phyloP scores from a whole-genome alignment of 2,113 vertebrate genomes.

The Bos javanicus region DNA sequence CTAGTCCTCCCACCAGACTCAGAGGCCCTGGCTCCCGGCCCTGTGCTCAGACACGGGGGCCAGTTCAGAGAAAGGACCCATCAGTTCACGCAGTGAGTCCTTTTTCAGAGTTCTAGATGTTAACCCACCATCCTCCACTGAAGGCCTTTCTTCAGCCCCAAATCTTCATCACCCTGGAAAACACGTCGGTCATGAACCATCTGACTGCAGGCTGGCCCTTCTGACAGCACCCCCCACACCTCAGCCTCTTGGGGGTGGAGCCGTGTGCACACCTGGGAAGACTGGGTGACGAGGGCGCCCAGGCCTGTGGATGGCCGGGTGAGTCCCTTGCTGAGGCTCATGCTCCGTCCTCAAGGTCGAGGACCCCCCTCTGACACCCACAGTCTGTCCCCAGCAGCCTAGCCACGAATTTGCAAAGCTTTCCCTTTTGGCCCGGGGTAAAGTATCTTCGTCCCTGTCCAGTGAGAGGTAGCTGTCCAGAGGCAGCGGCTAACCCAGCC shows the following conservation, averaged over 20 bases:
- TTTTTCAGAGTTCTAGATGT: not conserved
- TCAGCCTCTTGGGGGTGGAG: not conserved
- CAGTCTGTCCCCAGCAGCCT: not conserved
- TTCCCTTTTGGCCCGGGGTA: not conserved
- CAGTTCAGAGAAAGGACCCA: no score
- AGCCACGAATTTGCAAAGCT: not conserved
- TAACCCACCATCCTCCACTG: not conserved
- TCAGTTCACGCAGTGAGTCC: not conserved
- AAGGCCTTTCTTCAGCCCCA: not conserved
- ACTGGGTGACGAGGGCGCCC: not conserved
- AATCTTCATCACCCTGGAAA: not conserved
- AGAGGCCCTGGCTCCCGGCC: not conserved
- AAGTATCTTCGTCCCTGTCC: not conserved
- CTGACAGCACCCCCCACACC: not conserved
- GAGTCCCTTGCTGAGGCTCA: not conserved
- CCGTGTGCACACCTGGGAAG: not conserved
- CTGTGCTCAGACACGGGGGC: not conserved
- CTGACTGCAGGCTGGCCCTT: not conserved
- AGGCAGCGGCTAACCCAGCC: not conserved
- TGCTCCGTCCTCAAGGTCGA: fast-evolving
- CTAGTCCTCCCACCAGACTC: not conserved
- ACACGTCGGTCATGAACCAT: not conserved
- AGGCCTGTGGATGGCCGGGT: not conserved
- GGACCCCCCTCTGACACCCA: no score
- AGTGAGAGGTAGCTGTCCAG: not conserved